Percentiles rank a stretch among this genome's conserved stretches.
Evolutionary conservation across 2,888 invertebrate genomes (phyloP).

Genomic region (Nasonovia ribisnigri): DNA sequence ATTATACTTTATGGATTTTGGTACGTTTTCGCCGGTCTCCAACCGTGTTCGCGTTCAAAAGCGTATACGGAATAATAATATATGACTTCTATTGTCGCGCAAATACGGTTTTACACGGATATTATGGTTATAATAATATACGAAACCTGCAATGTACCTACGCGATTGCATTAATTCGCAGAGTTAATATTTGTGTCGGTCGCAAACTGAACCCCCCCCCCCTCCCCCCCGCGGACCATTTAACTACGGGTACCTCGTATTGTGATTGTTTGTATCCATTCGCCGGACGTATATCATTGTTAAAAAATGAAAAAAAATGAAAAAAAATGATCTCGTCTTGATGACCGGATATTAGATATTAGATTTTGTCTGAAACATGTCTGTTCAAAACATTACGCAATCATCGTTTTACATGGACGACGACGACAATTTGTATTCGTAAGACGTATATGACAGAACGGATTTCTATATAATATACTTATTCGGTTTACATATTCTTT

Average conservation of each 20-base stretch:
- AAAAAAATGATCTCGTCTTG: not conserved
- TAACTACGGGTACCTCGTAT: no score
- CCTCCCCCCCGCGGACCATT: no score
- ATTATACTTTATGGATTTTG: conserved; percentile 34
- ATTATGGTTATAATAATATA: not conserved
- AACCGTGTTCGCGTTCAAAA: not conserved
- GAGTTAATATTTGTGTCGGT: no score
- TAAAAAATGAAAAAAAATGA: no score
- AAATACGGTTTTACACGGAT: not conserved
- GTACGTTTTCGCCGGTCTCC: not conserved
- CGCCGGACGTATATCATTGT: not conserved
- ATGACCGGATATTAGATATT: not conserved
- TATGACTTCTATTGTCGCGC: conserved; percentile 24
- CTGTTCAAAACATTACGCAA: not conserved
- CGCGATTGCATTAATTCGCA: not conserved
- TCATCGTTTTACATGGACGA: not conserved
- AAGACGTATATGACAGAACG: not conserved
- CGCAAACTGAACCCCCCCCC: no score
- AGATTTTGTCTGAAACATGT: not conserved
- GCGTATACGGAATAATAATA: not conserved
- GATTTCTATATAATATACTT: not conserved
- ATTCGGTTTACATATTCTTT: not conserved
- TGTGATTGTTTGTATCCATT: not conserved
- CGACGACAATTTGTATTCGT: not conserved
- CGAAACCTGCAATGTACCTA: no score